Percentiles rank a stretch among this genome's conserved stretches.
Conservation (phyloP, 92 coral and sea anemone species). For the Chrysogorgia sp. region DNA sequence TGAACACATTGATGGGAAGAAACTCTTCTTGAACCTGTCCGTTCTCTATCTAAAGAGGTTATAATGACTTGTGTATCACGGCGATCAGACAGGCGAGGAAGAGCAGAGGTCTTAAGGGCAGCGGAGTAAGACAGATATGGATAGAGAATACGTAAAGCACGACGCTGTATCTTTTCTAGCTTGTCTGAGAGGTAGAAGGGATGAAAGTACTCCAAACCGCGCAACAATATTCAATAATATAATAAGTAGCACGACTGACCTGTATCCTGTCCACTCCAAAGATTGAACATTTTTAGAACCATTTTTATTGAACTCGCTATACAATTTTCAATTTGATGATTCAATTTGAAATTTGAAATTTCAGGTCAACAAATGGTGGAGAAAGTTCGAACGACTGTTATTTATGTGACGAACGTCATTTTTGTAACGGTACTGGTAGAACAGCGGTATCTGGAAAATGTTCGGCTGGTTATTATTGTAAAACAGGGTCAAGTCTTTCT, state of each 20-base stretch:
- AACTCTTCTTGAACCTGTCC: too few relatives aligned
- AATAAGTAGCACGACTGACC: background rate
- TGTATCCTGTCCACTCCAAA: too few relatives aligned
- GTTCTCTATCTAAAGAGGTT: too few relatives aligned
- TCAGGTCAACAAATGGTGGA: slow-evolving; percentile 44
- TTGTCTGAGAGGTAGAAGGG: too few relatives aligned
- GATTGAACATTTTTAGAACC: background rate
- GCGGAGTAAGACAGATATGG: background rate
- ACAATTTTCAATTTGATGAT: background rate
- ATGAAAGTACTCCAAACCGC: too few relatives aligned
- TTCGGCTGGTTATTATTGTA: slow-evolving; percentile 79
- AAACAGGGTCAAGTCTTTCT: slow-evolving; percentile 72
- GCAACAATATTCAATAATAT: background rate
- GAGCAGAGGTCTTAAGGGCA: too few relatives aligned
- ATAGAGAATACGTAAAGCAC: background rate
- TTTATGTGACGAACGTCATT: slow-evolving; percentile 76
- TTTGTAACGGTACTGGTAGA: slow-evolving; percentile 80
- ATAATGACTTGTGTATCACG: too few relatives aligned
- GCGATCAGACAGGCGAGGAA: too few relatives aligned
- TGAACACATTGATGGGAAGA: too few relatives aligned
- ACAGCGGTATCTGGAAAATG: slow-evolving; percentile 63
- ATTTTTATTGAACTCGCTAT: background rate
- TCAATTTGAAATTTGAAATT: background rate
- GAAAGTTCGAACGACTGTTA: slow-evolving; percentile 60
- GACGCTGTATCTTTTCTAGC: too few relatives aligned